These are phyloP conservation scores for Hippopotamus amphibius DNA, from an alignment of 2,113 vertebrate species.

Conservation along the genomic window DNA sequence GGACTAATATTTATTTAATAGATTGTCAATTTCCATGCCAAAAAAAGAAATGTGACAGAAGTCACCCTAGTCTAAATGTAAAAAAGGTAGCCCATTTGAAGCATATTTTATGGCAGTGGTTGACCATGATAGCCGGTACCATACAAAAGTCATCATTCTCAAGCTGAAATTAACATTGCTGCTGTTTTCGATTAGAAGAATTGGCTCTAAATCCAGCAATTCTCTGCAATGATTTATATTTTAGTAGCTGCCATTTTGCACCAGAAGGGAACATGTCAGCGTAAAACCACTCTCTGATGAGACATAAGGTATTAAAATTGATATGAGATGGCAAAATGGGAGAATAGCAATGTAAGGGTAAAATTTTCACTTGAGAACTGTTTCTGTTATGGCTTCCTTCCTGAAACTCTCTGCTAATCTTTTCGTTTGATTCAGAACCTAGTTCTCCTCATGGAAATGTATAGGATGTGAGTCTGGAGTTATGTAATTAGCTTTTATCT, in stretches of 20 bases:
- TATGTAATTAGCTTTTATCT: neutral
- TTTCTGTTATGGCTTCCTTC: slow-evolving; percentile 18
- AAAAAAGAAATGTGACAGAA: slow-evolving; percentile 82
- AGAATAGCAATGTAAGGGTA: neutral
- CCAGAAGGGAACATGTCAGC: slow-evolving; percentile 68
- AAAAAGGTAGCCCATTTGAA: slow-evolving; percentile 71
- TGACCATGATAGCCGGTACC: slow-evolving; percentile 65
- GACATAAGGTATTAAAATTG: slow-evolving; percentile 72
- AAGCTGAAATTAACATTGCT: slow-evolving; percentile 77
- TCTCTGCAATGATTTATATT: slow-evolving; percentile 77
- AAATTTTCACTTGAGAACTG: slow-evolving; percentile 41
- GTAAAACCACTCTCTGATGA: slow-evolving; percentile 68
- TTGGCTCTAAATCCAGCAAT: slow-evolving; percentile 68
- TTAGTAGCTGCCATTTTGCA: slow-evolving; percentile 69
- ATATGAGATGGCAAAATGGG: slow-evolving; percentile 47
- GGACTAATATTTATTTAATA: slow-evolving; percentile 89
- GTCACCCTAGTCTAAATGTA: slow-evolving; percentile 73
- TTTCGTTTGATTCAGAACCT: slow-evolving; percentile 28
- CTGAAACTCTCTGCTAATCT: slow-evolving; percentile 43
- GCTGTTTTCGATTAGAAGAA: slow-evolving; percentile 80
- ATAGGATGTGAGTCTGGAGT: neutral
- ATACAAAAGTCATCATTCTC: slow-evolving; percentile 79
- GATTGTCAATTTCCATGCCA: slow-evolving; percentile 83
- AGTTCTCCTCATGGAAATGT: slow-evolving; percentile 45
- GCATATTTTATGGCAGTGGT: slow-evolving; percentile 73